phyloP scores from a whole-genome alignment of 2,113 vertebrate genomes.

The Zapornia atra region DNA sequence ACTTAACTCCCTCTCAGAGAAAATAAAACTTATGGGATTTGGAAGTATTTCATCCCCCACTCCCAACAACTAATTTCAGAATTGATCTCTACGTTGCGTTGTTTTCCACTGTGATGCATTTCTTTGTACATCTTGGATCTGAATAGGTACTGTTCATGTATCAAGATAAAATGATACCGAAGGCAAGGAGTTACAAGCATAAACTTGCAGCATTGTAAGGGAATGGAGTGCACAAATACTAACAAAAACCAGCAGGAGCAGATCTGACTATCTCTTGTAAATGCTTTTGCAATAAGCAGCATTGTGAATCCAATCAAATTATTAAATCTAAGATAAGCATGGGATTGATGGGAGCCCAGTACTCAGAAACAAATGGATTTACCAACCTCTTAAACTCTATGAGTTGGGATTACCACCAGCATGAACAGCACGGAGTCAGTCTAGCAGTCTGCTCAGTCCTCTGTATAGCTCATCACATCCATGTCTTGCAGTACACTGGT shows the following conservation, averaged over 20 bases:
- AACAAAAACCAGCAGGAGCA: neutral
- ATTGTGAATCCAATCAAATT: neutral
- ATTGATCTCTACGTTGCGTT: neutral
- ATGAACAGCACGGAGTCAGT: neutral
- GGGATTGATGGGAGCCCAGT: neutral
- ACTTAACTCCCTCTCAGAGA: neutral
- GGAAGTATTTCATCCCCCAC: neutral
- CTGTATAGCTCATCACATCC: neutral
- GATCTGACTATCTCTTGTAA: neutral
- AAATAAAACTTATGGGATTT: neutral
- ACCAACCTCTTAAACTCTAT: accelerated
- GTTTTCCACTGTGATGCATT: neutral
- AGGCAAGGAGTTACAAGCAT: neutral
- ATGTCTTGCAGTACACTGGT: accelerated
- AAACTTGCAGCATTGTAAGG: neutral
- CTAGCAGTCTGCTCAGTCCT: neutral
- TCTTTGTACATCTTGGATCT: neutral
- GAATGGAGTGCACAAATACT: neutral
- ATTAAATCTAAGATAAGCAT: neutral
- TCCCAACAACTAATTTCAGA: neutral
- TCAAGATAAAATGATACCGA: neutral
- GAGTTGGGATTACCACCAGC: neutral
- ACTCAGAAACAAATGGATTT: conserved; percentile 13
- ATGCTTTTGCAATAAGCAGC: neutral
- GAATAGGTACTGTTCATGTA: neutral